Evolutionary conservation across 2,113 vertebrate genomes (phyloP).

Genomic region (Ceratotherium simum): DNA sequence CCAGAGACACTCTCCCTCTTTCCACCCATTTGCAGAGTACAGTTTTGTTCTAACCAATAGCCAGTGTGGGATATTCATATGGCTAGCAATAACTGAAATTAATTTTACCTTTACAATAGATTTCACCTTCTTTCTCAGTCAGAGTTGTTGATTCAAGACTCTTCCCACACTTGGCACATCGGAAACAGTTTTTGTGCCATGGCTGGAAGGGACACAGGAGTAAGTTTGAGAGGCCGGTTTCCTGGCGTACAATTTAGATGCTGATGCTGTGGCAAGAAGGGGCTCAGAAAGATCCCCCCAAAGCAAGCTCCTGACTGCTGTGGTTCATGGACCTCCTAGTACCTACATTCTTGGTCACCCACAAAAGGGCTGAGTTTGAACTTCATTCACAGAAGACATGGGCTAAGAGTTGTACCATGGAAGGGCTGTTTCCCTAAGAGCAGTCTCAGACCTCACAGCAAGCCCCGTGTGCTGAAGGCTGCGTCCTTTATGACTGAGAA

Average conservation of each 20-base stretch:
- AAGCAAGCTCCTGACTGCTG: neutral
- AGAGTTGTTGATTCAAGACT: constrained; percentile 97
- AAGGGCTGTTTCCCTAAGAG: neutral
- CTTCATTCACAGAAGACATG: neutral
- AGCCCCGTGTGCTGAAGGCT: neutral
- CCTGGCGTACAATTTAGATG: neutral
- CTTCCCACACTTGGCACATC: constrained; percentile 98
- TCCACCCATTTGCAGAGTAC: neutral
- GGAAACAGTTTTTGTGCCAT: constrained; percentile 98
- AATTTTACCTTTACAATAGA: constrained; percentile 98
- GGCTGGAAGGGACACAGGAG: constrained; percentile 85
- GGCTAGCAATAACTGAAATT: neutral
- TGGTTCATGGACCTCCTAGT: neutral
- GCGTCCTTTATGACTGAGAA: neutral
- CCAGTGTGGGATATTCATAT: neutral
- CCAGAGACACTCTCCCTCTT: neutral
- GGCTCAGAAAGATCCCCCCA: neutral
- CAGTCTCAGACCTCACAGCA: neutral
- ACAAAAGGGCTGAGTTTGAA: neutral
- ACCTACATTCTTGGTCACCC: neutral
- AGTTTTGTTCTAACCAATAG: neutral
- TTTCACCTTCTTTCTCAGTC: constrained; percentile 98
- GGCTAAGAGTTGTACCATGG: neutral
- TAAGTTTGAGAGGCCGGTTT: neutral
- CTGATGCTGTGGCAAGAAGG: neutral